phyloP scores from a whole-genome alignment of 2,797 vertebrate species.

The Carcharodon carcharias region DNA sequence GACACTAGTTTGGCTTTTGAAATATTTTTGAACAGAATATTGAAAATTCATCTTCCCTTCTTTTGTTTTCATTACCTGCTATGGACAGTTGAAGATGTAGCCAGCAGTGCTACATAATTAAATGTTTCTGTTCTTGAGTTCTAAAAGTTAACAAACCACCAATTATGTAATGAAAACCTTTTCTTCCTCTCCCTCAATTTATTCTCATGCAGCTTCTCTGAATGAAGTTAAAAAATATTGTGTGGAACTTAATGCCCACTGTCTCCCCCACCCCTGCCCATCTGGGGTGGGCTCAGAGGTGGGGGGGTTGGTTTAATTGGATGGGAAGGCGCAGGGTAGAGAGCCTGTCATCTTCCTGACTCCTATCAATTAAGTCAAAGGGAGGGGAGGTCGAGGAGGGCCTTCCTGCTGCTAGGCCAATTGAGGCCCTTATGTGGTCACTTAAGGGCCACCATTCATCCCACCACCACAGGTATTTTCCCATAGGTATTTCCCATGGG shows the following conservation, averaged over 20 bases:
- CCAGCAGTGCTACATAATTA: background rate
- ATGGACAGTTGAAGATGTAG: background rate
- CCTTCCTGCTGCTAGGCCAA: background rate
- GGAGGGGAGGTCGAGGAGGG: no score
- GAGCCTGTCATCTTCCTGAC: no score
- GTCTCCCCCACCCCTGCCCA: background rate
- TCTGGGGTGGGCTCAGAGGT: no score
- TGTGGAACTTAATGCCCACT: no score
- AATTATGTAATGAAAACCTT: background rate
- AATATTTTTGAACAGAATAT: background rate
- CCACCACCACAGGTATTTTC: no score
- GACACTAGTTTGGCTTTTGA: background rate
- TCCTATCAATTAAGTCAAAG: background rate
- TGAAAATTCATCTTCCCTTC: background rate
- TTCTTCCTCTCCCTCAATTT: background rate
- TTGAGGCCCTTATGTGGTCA: background rate
- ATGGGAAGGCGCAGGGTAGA: background rate
- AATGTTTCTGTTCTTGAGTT: background rate
- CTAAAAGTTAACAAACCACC: background rate
- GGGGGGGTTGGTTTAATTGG: no score
- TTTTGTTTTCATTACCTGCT: background rate
- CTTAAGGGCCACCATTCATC: background rate
- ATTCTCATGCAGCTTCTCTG: background rate
- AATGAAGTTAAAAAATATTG: background rate
- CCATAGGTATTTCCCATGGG: no score